A percentile compares a stretch with the other conserved stretches of the same genome.
Conservation (phyloP, 2,888 invertebrate species). For the Tinea trinotella region DNA sequence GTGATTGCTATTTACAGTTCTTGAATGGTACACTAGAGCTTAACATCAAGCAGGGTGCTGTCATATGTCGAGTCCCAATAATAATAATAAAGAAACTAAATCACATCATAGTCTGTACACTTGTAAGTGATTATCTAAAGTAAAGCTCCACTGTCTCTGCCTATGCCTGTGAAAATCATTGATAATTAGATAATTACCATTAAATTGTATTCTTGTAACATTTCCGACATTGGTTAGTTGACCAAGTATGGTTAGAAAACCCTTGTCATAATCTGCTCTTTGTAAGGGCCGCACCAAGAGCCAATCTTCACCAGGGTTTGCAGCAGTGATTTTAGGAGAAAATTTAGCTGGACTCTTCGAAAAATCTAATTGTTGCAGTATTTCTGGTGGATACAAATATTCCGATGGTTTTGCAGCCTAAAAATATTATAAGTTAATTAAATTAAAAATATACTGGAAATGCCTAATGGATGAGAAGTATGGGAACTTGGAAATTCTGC, state of each 20-base stretch:
- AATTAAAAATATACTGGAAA: no score
- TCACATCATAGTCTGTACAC: no score
- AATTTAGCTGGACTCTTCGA: constrained; percentile 74
- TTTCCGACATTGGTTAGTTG: constrained; percentile 91
- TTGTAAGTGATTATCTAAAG: no score
- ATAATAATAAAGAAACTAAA: no score
- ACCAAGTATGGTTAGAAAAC: constrained; percentile 83
- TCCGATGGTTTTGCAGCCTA: constrained; percentile 61
- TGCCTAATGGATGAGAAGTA: neutral
- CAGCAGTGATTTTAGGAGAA: constrained; percentile 78
- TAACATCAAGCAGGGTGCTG: no score
- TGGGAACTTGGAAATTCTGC: no score
- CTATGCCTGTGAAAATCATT: no score
- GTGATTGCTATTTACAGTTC: no score
- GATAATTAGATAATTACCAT: constrained; percentile 84
- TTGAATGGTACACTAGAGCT: no score
- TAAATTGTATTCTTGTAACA: constrained; percentile 82
- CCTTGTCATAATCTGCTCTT: constrained; percentile 86
- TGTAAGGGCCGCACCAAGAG: constrained; percentile 85
- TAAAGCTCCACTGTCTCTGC: no score
- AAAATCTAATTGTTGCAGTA: constrained; percentile 78
- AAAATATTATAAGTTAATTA: constrained; percentile 22
- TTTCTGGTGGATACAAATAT: constrained; percentile 76
- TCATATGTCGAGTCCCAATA: no score
- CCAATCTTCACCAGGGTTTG: constrained; percentile 81